Evolutionary conservation across 2,113 vertebrate genomes (phyloP), one percentile per base, ranked within the genome.

Genomic region (Cryptomyrus ogoouensis): DNA sequence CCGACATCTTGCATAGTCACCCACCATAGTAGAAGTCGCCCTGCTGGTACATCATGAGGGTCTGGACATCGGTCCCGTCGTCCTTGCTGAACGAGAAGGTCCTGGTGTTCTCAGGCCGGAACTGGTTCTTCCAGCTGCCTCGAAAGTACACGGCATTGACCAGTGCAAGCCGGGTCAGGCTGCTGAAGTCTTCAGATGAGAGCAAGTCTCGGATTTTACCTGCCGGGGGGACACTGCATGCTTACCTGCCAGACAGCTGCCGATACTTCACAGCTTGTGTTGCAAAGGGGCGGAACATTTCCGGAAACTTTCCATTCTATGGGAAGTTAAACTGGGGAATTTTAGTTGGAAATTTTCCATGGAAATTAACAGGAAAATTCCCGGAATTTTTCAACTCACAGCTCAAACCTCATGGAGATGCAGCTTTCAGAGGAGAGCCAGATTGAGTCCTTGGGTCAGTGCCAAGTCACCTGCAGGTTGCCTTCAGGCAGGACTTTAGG

Each of bases 41-140:
- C 93, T 98, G 98, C 86, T 99, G 98, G 95, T 99, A 99, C 98
- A 99, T 99, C 98, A 99, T 99, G 56, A 97, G 97, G 88, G 98
- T 99, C 94, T 99, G 98, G 27, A 99, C 97, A 92, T 99, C 98
- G 87, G 96, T 98, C 95, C 98, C 98, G 83, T 99, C 98, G 89
- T 99, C 98, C 94, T 97, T 98, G 93, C 97, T 99, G 93, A 99
- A 99, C 90, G 98, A 99, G 94, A 99, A 99, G 3, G 98, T 98
- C 93, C 98, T 97, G 87, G 98, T 99, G 91, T 99, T 98, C 91
- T 99, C 98, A 17, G 98, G 97, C 91, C 98, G 96, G 95, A 99
- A 99, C 92, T 98, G 98, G 91, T 97, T 99, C 93, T 98, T 99
- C 98, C 98, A 99, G 92, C 94, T 98, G 87, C 98, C 98, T 91